Evolutionary conservation across 2,888 invertebrate genomes (phyloP), one percentile per base, ranked within the genome.

Genomic region (Nymphalis polychloros): DNA sequence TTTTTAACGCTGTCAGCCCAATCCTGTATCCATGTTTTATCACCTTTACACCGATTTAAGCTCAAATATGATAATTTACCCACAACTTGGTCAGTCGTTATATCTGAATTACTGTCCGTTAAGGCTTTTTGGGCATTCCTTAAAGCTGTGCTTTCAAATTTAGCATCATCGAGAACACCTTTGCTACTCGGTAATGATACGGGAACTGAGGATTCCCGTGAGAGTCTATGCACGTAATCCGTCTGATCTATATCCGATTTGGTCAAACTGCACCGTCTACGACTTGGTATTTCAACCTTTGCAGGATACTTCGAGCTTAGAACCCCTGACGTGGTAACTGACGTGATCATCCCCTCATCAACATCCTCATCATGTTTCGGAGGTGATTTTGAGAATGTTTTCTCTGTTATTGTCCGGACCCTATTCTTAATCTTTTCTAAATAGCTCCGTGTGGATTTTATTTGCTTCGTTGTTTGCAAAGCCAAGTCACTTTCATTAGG

Each of bases 311-410:
- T 93, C 6, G 94, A 93, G 73, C 94, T 94, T 73, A 96, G 85
- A 10, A 95, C 95, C 0, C 96, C 96, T 60, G 95, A 95, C 0
- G 95, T 95, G 2, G 95, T 95, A 0, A 95, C 95, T 0, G 95
- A 96, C 17, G 96, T 96, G 68, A 96, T 95, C 72, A 93, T 94
- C 13, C 96, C 95, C 59, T 93, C 79, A 70, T 94, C 94, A 1
- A 83, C 77, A 59, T 93, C 90, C 8, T 90, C 88, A 0, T 86
- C 90, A 41, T 87, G 81, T 47, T 89, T 90, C 1, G 90, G 89
- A 7, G 92, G 91, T 0, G 88, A 85, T 79, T 94, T 94, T 0
- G 93, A 87, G 75, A 94, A 93, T 0, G 93, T 93, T 78, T 93
- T 93, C 70, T 93, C 93, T 19, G 93, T 90, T 64, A 93, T 93